Evolutionary conservation across 2,113 vertebrate species (phyloP).

Genomic region (Oryzias curvinotus): DNA sequence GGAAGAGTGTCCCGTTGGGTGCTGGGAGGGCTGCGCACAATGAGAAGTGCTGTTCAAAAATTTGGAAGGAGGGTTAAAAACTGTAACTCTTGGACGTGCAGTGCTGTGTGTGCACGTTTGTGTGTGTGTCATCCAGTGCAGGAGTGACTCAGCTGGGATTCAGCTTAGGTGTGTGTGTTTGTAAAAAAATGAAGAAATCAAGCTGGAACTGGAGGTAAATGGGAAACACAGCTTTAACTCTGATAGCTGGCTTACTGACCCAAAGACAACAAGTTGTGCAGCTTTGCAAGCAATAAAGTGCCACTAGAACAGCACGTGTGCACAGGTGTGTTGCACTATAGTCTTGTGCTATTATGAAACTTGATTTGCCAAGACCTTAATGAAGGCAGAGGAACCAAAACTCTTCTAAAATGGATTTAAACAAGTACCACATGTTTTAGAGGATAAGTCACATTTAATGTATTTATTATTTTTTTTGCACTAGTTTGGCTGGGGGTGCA

Average conservation of each 20-base stretch:
- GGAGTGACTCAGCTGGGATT: not conserved
- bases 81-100: conserved; percentile 53
- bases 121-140: conserved; percentile 12
- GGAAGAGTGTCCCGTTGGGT: conserved; percentile 62
- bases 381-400: no score
- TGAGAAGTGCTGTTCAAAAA: conserved; percentile 68
- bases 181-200: not conserved
- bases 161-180: conserved; percentile 11
- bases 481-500: no score
- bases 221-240: conserved; percentile 60
- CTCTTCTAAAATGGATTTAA: no score
- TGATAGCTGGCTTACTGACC: conserved; percentile 62
- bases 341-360: no score
- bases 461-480: no score
- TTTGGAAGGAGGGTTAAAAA: conserved; percentile 32
- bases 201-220: conserved; percentile 39
- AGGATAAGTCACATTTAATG: no score
- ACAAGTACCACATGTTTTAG: no score
- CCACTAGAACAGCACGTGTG: conserved; percentile 28
- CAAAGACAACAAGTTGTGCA: conserved; percentile 47
- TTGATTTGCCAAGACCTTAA: no score
- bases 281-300: conserved; percentile 51
- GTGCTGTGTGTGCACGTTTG: conserved; percentile 31
- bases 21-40: conserved; percentile 45
- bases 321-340: no score